Base-by-base conservation (phyloP, 2,797 vertebrate genomes). In the Sparidentex hasta region DNA sequence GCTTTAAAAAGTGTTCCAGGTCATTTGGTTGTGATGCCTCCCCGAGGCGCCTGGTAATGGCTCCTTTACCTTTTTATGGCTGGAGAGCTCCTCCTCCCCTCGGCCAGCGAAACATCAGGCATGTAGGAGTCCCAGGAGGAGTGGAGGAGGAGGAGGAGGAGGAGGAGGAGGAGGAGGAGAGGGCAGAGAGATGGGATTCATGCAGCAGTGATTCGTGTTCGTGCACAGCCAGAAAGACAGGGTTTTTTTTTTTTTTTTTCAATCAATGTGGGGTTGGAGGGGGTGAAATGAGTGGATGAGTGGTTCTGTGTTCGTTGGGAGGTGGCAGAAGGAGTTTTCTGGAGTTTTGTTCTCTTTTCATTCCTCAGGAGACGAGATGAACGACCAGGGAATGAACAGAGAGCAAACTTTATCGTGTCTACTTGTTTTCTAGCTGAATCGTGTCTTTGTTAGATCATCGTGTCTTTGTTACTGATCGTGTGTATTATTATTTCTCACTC, bases 11-110 rank as follows among this genome's bases (percentile, higher is more conserved):
- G 85, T 80, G 93, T 94, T 94, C 90, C 89, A 87, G 94, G 93
- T 95, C 93, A 94, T 94, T 95, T 94, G 93, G 70, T 87, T 84
- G 85, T 57, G 87, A 92, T 92, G 83, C 79, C 89, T 94, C 93
- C 93, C 93, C 44, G 54, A 93, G 90, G 93, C 56, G 78, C 78
- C 81, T 20, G 46, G 61, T 93, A 94, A 95, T 94, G 81, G 91
- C 90, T 93, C 88, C 75, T 91, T 92, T 93, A 92, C 85, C 90
- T 89, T 90, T 90, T 88, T 88, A 88, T 71, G 71, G 80, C 76
- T 44, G 57, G 61, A 82, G 84, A 82, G 74, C 82, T 80, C 74
- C 84, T 79, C 83, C 89, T 86, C 72, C 65, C 58, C 69, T 62
- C 59, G 63, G 55, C 74, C 75, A 18, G 63, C 56, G 71, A 83